Percentiles rank a stretch among this genome's conserved stretches.
These are phyloP conservation scores for Hemitrygon akajei DNA, from an alignment of 2,797 vertebrate species.

Conservation along the genomic window DNA sequence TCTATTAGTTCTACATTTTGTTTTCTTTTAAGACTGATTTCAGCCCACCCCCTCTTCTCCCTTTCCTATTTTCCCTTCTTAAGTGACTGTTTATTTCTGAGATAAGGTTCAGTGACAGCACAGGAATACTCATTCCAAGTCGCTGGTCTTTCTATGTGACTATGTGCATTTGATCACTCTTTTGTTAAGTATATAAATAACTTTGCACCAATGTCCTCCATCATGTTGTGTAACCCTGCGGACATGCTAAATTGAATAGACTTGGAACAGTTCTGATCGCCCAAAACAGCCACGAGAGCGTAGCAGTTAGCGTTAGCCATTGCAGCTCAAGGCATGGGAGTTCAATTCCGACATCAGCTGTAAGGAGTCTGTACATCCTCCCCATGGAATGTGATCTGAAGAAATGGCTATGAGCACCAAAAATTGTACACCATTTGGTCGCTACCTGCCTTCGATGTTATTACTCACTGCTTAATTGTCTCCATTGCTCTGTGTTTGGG, in stretches of 20 bases:
- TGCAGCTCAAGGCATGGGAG: no score
- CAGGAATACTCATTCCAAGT: neutral
- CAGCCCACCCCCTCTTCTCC: neutral
- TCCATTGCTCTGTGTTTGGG: no score
- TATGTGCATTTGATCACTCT: neutral
- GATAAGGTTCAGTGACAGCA: neutral
- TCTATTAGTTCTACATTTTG: neutral
- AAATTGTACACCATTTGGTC: no score
- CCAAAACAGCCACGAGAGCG: no score
- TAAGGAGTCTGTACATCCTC: no score
- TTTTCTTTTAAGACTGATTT: neutral
- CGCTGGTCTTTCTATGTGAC: neutral
- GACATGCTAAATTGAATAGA: neutral
- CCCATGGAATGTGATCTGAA: no score
- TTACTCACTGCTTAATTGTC: no score
- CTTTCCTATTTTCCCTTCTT: neutral
- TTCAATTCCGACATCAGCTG: no score
- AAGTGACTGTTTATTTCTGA: neutral
- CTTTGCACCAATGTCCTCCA: neutral
- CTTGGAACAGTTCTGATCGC: no score
- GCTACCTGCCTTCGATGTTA: no score
- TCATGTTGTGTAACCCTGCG: neutral
- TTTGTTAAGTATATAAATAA: neutral
- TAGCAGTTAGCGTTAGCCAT: no score
- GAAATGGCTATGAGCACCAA: no score